A percentile compares a stretch with the other conserved stretches of the same genome.
Evolutionary conservation across 2,113 vertebrate genomes (phyloP).

Genomic region (Pica pica): DNA sequence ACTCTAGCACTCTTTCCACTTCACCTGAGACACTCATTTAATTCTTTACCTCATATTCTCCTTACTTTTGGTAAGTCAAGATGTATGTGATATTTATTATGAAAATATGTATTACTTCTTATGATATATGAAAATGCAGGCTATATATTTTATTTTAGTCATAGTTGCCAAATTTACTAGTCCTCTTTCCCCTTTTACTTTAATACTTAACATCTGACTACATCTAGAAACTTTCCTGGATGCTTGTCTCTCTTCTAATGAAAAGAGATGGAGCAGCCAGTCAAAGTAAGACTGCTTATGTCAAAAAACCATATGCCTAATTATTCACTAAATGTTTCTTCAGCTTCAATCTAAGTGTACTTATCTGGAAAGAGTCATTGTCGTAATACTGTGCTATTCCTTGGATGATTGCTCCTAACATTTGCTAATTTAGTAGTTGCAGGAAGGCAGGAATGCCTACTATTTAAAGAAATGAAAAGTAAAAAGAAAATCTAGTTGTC

Average conservation of each 20-base stretch:
- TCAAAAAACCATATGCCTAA: neutral
- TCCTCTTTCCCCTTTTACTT: neutral
- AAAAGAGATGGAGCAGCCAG: neutral
- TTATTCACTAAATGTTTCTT: neutral
- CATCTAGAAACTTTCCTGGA: neutral
- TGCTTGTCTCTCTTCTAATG: neutral
- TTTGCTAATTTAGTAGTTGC: neutral
- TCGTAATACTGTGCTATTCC: neutral
- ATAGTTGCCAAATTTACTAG: neutral
- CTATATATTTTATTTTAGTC: neutral
- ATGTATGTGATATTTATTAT: neutral
- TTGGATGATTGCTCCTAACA: neutral
- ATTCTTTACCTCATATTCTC: neutral
- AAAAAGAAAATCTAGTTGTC: neutral
- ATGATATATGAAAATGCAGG: neutral
- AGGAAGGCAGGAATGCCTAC: neutral
- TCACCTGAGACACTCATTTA: neutral
- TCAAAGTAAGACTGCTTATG: neutral
- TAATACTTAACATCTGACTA: neutral
- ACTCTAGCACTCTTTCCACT: neutral
- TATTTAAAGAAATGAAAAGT: neutral
- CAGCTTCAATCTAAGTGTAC: neutral
- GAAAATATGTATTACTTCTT: neutral
- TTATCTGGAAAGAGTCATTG: neutral
- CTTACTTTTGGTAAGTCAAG: neutral